Conservation (phyloP, 2,113 vertebrate species). For the Rattus rattus region DNA sequence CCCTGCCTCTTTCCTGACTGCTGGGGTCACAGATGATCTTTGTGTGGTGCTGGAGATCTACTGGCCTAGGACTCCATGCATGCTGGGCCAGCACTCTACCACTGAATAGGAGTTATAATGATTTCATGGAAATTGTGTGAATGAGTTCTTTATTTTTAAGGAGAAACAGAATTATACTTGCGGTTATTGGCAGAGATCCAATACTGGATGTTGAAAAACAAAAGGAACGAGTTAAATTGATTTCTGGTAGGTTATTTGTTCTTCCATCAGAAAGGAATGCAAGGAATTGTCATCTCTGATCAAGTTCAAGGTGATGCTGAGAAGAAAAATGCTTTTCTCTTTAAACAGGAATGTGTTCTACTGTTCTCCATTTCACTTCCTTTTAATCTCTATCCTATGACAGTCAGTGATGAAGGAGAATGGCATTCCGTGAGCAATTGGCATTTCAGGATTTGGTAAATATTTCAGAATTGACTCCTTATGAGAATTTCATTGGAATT, state of each 20-base stretch:
- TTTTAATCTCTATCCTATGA: not conserved
- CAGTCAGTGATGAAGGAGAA: not conserved
- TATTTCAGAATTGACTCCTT: slow-evolving; percentile 32
- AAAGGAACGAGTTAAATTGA: not conserved
- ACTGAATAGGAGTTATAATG: not conserved
- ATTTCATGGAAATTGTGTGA: slow-evolving; percentile 31
- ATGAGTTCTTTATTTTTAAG: slow-evolving; percentile 31
- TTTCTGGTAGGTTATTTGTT: slow-evolving; percentile 14
- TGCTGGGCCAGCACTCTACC: not conserved
- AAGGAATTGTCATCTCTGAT: not conserved
- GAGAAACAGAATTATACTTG: not conserved
- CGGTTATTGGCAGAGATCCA: not conserved
- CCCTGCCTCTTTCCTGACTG: not conserved
- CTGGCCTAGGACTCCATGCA: not conserved
- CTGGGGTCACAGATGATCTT: no score
- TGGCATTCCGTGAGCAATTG: not conserved
- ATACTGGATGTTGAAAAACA: not conserved
- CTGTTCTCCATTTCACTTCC: not conserved
- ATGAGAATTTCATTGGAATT: slow-evolving; percentile 8
- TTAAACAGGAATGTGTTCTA: slow-evolving; percentile 2
- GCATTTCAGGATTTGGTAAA: slow-evolving; percentile 23
- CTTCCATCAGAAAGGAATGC: not conserved
- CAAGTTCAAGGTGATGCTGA: not conserved
- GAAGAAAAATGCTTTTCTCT: not conserved
- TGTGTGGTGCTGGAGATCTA: not conserved